A percentile compares a stretch with the other conserved stretches of the same genome.
These are phyloP conservation scores for Argyrosomus regius DNA, from an alignment of 2,797 vertebrate genomes.

Conservation along the genomic window DNA sequence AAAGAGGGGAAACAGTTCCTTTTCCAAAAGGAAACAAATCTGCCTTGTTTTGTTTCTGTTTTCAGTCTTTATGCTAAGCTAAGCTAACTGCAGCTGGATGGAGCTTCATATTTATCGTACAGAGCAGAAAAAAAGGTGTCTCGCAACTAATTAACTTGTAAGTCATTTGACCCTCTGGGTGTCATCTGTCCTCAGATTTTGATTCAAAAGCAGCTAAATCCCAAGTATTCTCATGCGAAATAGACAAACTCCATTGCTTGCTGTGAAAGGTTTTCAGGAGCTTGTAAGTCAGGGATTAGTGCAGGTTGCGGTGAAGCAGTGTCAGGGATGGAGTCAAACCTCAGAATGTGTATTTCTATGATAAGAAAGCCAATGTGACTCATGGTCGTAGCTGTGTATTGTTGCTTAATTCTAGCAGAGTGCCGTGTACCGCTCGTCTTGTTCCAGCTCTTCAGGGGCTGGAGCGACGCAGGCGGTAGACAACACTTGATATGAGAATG, in stretches of 20 bases:
- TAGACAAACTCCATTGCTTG: no score
- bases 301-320: conserved; percentile 28
- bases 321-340: conserved; percentile 24
- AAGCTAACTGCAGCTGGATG: background rate
- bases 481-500: conserved; percentile 4
- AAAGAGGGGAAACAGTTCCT: background rate
- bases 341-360: conserved; percentile 44
- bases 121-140: background rate
- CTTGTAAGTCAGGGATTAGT: background rate
- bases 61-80: no score
- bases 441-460: conserved; percentile 26
- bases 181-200: background rate
- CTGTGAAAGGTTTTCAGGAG: conserved; percentile 25
- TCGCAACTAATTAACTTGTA: background rate
- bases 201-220: background rate
- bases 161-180: background rate
- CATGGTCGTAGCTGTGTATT: conserved; percentile 34
- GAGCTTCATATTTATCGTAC: background rate
- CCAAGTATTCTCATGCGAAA: conserved; percentile 1
- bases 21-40: background rate
- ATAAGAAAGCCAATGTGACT: conserved; percentile 44
- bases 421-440: conserved; percentile 31
- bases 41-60: background rate
- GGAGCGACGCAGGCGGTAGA: conserved; percentile 11
- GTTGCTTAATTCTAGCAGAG: conserved; percentile 35